Conservation (phyloP, 2,888 invertebrate species). For the Diaphora mendica region DNA sequence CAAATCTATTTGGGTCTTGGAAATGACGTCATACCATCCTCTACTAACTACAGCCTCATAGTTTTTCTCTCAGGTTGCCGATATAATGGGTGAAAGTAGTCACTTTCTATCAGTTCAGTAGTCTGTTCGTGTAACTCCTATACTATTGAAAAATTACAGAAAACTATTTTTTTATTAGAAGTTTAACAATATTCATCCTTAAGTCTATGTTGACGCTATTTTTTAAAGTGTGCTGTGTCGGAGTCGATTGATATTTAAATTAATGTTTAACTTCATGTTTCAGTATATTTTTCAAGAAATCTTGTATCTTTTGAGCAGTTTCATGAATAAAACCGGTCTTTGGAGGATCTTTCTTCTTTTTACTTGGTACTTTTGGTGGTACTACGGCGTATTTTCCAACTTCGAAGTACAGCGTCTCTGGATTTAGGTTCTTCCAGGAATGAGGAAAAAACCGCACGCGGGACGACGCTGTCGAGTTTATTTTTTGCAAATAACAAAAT, state of each 20-base stretch:
- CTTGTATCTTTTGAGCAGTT: background rate
- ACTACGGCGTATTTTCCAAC: background rate
- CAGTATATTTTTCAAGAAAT: background rate
- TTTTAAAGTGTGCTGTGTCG: too few relatives aligned
- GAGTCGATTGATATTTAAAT: background rate
- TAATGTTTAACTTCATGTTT: background rate
- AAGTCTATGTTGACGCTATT: too few relatives aligned
- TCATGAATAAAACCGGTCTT: background rate
- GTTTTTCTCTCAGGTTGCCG: background rate
- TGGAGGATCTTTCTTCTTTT: background rate
- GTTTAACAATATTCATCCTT: too few relatives aligned
- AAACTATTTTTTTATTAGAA: background rate
- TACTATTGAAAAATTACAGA: background rate
- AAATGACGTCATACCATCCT: background rate
- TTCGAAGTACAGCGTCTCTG: background rate
- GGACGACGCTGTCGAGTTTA: slow-evolving; percentile 3
- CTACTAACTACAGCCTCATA: background rate
- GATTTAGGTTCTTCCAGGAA: background rate
- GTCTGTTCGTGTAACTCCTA: background rate
- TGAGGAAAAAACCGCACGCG: background rate
- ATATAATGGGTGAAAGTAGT: background rate
- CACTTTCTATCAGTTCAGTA: background rate
- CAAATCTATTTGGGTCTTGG: background rate
- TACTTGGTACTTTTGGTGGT: background rate
- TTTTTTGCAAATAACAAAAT: background rate